Evolutionary conservation across 1,140 invertebrate species (phyloP), one percentile per base, ranked within the genome.

Genomic region (Bacillus rossius): DNA sequence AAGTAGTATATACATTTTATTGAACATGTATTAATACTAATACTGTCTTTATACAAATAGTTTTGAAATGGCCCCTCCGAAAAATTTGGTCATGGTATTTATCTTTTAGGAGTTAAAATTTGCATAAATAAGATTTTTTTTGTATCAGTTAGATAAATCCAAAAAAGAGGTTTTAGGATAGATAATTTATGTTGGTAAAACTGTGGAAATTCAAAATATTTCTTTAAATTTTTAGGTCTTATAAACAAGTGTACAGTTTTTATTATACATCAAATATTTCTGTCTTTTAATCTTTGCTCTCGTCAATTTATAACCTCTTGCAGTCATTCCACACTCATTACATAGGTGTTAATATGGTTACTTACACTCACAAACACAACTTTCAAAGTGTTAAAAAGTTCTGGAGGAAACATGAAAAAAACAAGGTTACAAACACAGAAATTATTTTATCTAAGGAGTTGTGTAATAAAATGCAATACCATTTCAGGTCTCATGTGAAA

Each of bases 21-120:
- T 19, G 16, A 25, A 48, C 47, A 22, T 23, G 22, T 16, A 48
- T 48, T 48, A 48, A 14, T 14, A 23, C 23, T n/a, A n/a, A 19
- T 29, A 17, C n/a, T 50, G 37, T 16, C 37, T 29, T 34, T 50
- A 34, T 19, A 50, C 19, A 17, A 50, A 29, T 20, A 23, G 14
- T 50, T 50, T n/a, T 34, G 37, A 50, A 50, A 50, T 50, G 48
- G 48, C 48, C 48, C 48, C 48, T 50, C 23, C 23, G 25, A 1
- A 13, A 25, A 22, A 50, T 29, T 3, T 29, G 25, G 26, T 22
- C 48, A 50, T 17, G 37, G 26, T 50, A 50, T 22, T 17, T 29
- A 4, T 10, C 19, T 26, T 23, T 50, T 34, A 23, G 34, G 23
- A 50, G 16, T 23, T 50, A 23, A 16, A 26, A 8, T n/a, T 34